These are phyloP conservation scores for Machimus atricapillus DNA, from an alignment of 2,888 invertebrate genomes.

Conservation along the genomic window DNA sequence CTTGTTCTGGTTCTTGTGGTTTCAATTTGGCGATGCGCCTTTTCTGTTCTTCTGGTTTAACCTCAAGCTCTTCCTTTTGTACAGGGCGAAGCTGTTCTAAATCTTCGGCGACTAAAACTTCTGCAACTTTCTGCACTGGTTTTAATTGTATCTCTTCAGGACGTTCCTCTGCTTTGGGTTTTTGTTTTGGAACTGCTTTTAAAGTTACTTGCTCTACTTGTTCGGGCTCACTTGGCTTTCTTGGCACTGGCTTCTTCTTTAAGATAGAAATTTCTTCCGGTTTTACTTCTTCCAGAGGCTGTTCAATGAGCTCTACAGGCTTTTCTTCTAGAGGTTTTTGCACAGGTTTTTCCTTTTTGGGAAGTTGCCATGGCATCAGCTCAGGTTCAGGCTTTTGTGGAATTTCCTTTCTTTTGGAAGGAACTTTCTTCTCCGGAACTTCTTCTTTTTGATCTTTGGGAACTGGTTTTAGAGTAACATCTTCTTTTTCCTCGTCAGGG, in stretches of 20 bases:
- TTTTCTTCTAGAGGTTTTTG: conserved; percentile 51
- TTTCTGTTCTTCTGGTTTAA: neutral
- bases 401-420: conserved; percentile 46
- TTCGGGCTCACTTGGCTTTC: conserved; percentile 44
- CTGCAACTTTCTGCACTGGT: neutral
- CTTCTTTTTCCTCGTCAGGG: conserved; percentile 45
- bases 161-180: conserved; percentile 55
- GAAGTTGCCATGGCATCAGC: conserved; percentile 45
- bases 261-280: conserved; percentile 51
- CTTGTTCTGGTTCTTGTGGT: conserved; percentile 49
- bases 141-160: conserved; percentile 26
- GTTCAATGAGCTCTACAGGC: conserved; percentile 49
- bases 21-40: neutral
- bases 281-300: conserved; percentile 50
- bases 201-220: conserved; percentile 49
- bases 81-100: neutral
- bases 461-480: conserved; percentile 50
- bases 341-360: conserved; percentile 43
- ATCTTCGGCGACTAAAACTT: conserved; percentile 45
- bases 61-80: neutral
- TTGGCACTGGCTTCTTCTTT: conserved; percentile 46
- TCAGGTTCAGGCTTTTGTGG: conserved; percentile 41
- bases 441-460: conserved; percentile 53
- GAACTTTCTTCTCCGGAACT: conserved; percentile 49
- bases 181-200: conserved; percentile 58